These are phyloP conservation scores for Chloroclystis v-ata DNA, from an alignment of 2,888 invertebrate species.

Conservation along the genomic window DNA sequence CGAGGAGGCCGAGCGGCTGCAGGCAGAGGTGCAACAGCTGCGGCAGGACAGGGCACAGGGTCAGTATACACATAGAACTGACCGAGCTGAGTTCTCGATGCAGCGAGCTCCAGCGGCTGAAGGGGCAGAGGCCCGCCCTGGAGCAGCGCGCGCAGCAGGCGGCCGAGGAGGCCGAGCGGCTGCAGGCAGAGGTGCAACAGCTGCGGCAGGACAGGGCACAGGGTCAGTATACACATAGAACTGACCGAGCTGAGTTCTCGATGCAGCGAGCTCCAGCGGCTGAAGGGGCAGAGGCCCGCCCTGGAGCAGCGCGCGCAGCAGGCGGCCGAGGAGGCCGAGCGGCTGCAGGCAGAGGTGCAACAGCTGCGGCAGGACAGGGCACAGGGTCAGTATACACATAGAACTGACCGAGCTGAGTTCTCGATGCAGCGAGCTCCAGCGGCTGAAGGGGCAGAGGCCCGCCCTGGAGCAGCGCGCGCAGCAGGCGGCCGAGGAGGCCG, in stretches of 20 bases:
- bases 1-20: conserved; percentile 57
- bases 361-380: conserved; percentile 43
- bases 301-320: conserved; percentile 74
- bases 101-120: no score
- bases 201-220: conserved; percentile 30
- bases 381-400: conserved; percentile 42
- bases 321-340: conserved; percentile 36
- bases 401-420: conserved; percentile 75
- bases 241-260: conserved; percentile 43
- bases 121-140: no score
- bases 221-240: conserved; percentile 37
- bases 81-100: no score
- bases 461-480: no score
- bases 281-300: no score
- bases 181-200: conserved; percentile 78
- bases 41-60: conserved; percentile 20
- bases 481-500: conserved; percentile 71
- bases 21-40: conserved; percentile 75
- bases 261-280: no score
- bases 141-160: conserved; percentile 69
- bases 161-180: conserved; percentile 46
- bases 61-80: conserved; percentile 38
- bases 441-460: no score
- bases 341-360: conserved; percentile 78
- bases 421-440: no score